Percentiles rank a stretch among this genome's conserved stretches.
phyloP scores from a whole-genome alignment of 2,113 vertebrate genomes.

The Brachyistius frenatus region DNA sequence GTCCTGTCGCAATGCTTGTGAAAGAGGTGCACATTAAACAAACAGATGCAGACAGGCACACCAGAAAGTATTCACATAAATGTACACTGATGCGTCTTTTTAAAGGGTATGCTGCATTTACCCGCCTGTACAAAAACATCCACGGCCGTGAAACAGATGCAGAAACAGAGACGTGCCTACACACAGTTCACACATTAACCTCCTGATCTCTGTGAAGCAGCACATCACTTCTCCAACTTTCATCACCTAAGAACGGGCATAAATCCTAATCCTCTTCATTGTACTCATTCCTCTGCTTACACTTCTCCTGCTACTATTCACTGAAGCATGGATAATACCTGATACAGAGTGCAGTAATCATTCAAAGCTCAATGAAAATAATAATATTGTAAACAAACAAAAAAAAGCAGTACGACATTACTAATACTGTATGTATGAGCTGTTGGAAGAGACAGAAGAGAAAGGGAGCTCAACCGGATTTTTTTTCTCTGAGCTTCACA shows the following conservation, averaged over 20 bases:
- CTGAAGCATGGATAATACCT: conserved; percentile 3
- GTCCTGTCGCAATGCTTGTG: conserved; percentile 42
- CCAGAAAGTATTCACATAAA: conserved; percentile 30
- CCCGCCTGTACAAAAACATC: neutral
- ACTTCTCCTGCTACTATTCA: conserved; percentile 17
- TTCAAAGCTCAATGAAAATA: conserved; percentile 12
- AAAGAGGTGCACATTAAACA: conserved; percentile 43
- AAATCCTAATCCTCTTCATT: conserved; percentile 16
- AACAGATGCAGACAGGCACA: conserved; percentile 49
- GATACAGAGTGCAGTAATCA: conserved; percentile 21
- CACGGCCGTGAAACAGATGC: neutral
- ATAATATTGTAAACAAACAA: neutral
- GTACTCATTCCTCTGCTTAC: neutral
- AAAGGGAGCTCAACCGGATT: neutral
- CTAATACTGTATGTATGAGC: conserved; percentile 1
- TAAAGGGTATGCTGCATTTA: conserved; percentile 25
- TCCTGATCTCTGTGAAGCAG: conserved; percentile 1
- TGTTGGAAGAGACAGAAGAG: neutral
- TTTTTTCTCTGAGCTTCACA: neutral
- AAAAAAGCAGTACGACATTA: neutral
- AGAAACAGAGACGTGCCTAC: neutral
- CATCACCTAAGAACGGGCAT: conserved; percentile 9
- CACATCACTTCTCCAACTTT: conserved; percentile 1
- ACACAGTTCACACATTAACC: neutral
- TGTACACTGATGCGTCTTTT: conserved; percentile 28